phyloP scores from a whole-genome alignment of 2,888 invertebrate genomes.

The Eupithecia tripunctaria region DNA sequence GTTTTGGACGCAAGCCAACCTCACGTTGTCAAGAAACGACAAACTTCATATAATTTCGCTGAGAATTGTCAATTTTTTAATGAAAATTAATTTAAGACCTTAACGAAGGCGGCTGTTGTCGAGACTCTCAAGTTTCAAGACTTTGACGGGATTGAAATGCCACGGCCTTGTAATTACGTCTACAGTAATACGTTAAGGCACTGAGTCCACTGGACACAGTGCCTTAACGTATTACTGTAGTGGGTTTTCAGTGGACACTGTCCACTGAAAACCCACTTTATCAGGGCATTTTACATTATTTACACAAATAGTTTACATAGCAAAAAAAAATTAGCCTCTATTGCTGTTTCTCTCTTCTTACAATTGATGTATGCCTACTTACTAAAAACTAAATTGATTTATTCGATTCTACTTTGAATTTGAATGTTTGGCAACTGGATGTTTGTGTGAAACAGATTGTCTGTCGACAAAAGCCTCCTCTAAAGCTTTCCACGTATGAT shows the following conservation, averaged over 20 bases:
- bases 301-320: neutral
- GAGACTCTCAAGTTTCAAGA: constrained; percentile 56
- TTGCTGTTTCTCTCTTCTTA: too few species aligned
- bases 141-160: constrained; percentile 64
- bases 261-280: constrained; percentile 3
- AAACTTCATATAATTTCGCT: constrained; percentile 69
- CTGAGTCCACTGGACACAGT: constrained; percentile 6
- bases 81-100: constrained; percentile 71
- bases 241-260: too few species aligned
- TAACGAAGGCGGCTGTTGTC: constrained; percentile 67
- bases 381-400: too few species aligned
- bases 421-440: too few species aligned
- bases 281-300: neutral
- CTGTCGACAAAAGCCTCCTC: too few species aligned
- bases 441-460: too few species aligned
- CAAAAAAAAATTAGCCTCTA: too few species aligned
- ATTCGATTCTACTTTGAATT: too few species aligned
- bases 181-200: constrained; percentile 27
- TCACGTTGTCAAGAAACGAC: constrained; percentile 64
- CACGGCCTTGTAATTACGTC: constrained; percentile 60
- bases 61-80: constrained; percentile 70
- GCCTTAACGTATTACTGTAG: too few species aligned
- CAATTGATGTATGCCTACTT: too few species aligned
- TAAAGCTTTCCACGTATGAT: too few species aligned
- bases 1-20: constrained; percentile 67